These are phyloP conservation scores for Picus viridis DNA, from an alignment of 2,797 vertebrate genomes.

Conservation along the genomic window DNA sequence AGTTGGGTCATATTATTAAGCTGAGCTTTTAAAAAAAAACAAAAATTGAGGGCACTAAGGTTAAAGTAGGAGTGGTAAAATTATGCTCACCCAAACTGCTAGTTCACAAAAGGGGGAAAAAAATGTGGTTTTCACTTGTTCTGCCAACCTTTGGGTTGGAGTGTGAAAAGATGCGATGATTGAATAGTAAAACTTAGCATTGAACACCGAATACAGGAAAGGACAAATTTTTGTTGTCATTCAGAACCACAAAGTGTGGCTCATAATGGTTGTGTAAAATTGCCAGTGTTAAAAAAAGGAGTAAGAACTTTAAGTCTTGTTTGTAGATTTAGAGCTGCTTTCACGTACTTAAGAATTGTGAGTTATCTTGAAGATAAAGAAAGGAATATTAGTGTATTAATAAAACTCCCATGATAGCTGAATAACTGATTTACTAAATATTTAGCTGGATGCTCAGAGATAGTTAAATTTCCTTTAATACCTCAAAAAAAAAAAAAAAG, in stretches of 20 bases:
- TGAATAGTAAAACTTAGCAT: background rate
- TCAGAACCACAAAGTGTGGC: background rate
- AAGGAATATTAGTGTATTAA: background rate
- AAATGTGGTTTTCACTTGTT: background rate
- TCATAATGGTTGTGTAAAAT: background rate
- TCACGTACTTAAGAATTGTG: background rate
- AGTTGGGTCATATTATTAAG: background rate
- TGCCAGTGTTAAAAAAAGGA: background rate
- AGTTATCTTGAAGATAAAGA: background rate
- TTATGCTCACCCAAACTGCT: background rate
- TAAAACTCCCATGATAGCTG: background rate
- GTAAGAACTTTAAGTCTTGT: background rate
- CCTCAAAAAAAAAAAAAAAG: background rate
- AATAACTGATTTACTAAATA: background rate
- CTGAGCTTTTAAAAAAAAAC: background rate
- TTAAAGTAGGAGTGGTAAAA: background rate
- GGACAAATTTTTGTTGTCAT: background rate
- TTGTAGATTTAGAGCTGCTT: background rate
- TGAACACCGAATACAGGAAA: background rate
- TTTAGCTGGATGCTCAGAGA: background rate
- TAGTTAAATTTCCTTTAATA: background rate
- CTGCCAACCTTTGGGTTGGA: background rate
- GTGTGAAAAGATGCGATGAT: background rate
- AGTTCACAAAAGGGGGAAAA: background rate
- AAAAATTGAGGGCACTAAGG: background rate